Percentiles rank a stretch among this genome's conserved stretches.
Conservation (phyloP, 2,113 vertebrate species). For the Leptobrachium ailaonicum region DNA sequence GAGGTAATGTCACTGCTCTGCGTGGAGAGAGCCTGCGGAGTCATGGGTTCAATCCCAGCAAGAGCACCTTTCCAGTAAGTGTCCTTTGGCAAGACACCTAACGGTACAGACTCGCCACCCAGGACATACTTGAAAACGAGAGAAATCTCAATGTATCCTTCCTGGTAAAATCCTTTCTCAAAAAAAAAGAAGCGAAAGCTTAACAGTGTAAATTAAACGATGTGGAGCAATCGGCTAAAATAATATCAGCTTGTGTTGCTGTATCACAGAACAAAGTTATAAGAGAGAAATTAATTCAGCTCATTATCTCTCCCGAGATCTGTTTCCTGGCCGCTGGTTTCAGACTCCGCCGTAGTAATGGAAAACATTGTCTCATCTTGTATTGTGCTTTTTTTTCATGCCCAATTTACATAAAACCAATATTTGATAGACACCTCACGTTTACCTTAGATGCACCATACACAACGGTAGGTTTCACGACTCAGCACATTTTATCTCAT, state of each 20-base stretch:
- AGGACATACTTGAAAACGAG: no score
- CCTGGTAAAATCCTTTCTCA: no score
- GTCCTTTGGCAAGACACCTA: no score
- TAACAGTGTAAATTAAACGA: neutral
- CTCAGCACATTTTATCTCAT: no score
- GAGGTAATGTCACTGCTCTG: no score
- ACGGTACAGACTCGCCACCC: no score
- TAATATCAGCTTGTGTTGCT: conserved; percentile 5
- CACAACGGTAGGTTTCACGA: no score
- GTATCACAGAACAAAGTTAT: conserved; percentile 30
- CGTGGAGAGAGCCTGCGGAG: no score
- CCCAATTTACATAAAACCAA: conserved; percentile 11
- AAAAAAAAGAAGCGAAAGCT: neutral
- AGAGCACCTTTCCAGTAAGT: no score
- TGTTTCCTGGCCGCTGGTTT: conserved; percentile 19
- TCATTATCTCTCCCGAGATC: conserved; percentile 34
- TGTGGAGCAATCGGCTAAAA: neutral
- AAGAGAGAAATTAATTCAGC: conserved; percentile 41
- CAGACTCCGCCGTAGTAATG: conserved; percentile 7
- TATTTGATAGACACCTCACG: conserved; percentile 9
- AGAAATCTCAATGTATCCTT: no score
- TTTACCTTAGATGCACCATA: neutral
- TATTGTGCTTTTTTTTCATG: conserved; percentile 22
- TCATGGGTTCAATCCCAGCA: no score
- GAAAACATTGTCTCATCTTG: conserved; percentile 22